Percentiles rank a stretch among this genome's conserved stretches.
phyloP scores from a whole-genome alignment of 2,797 vertebrate genomes.

The Brachymystax lenok region DNA sequence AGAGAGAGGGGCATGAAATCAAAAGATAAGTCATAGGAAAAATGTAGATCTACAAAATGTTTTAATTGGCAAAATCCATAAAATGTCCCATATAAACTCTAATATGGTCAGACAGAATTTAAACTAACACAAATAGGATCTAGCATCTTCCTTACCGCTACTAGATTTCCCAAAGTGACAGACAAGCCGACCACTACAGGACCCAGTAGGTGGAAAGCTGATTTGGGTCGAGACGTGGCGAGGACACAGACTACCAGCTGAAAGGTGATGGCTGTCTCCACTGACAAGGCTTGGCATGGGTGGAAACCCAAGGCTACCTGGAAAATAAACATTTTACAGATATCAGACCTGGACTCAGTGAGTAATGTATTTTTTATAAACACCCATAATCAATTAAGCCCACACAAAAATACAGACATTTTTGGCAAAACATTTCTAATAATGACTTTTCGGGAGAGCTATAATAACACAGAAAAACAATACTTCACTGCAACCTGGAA shows the following conservation, averaged over 20 bases:
- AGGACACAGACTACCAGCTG: conserved; percentile 46
- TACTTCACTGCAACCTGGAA: neutral
- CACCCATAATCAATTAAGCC: no score
- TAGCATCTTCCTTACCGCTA: conserved; percentile 30
- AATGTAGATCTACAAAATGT: neutral
- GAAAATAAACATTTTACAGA: neutral
- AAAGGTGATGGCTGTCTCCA: conserved; percentile 43
- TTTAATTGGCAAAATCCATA: no score
- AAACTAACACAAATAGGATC: neutral
- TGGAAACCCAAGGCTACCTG: conserved; percentile 38
- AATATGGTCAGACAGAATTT: neutral
- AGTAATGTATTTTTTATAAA: no score
- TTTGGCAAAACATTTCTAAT: no score
- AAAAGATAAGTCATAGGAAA: neutral
- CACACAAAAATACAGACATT: no score
- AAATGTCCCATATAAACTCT: neutral
- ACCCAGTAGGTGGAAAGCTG: conserved; percentile 6
- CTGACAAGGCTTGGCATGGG: conserved; percentile 36
- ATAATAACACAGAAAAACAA: neutral
- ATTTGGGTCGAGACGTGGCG: conserved; percentile 27
- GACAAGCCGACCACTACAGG: conserved; percentile 34
- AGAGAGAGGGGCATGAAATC: neutral
- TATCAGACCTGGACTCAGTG: neutral
- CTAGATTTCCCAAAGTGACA: conserved; percentile 45
- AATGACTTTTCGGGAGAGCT: neutral